Conservation (phyloP, 2,888 invertebrate genomes). For the Drosophila ochracea region DNA sequence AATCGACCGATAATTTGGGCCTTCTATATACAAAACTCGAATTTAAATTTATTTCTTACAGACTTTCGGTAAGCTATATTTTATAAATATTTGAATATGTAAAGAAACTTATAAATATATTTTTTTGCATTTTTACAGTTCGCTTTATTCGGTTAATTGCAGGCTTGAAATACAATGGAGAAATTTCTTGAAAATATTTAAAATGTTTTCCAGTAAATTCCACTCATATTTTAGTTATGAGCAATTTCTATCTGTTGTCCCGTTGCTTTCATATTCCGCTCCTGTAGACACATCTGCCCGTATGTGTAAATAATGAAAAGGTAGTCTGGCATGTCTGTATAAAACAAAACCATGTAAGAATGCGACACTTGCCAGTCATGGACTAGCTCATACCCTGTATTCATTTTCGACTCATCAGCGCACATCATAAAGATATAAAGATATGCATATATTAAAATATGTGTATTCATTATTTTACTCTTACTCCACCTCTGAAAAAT, state of each 20-base stretch:
- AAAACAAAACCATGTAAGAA: constrained; percentile 6
- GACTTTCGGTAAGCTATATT: background rate
- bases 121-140: background rate
- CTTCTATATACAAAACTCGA: background rate
- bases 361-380: background rate
- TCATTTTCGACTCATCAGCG: background rate
- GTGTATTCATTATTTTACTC: background rate
- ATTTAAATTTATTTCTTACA: background rate
- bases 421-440: background rate
- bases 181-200: background rate
- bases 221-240: background rate
- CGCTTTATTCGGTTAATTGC: background rate
- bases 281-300: constrained; percentile 4
- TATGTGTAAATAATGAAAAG: constrained; percentile 22
- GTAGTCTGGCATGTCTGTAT: constrained; percentile 4
- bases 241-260: background rate
- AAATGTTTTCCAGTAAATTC: background rate
- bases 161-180: accelerated
- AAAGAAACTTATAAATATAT: background rate
- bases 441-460: no score
- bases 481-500: background rate
- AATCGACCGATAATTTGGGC: background rate
- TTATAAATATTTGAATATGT: background rate
- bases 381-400: background rate
- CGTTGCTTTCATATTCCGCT: constrained; percentile 11